phyloP scores from a whole-genome alignment of 2,797 vertebrate species.

The Hydrocynus forskahlii region DNA sequence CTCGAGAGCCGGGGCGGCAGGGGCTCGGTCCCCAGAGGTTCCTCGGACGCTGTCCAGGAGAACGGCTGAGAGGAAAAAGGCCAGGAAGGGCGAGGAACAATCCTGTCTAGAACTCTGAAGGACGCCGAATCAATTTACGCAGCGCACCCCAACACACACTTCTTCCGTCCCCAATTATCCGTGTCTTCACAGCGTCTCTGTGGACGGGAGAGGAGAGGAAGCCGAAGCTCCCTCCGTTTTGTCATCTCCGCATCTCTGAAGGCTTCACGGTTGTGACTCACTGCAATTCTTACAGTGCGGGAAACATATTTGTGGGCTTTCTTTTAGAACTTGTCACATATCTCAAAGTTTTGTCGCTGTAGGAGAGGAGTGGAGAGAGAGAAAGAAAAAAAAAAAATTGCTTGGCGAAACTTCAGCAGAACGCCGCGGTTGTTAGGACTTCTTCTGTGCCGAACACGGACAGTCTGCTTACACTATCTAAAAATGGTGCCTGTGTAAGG shows the following conservation, averaged over 20 bases:
- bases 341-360: slow-evolving; percentile 7
- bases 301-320: slow-evolving; percentile 3
- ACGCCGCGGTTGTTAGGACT: slow-evolving; percentile 30
- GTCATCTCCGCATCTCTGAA: slow-evolving; percentile 1
- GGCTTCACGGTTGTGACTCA: slow-evolving; percentile 9
- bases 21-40: background rate
- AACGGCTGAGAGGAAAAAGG: slow-evolving; percentile 3
- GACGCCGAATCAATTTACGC: background rate
- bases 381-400: background rate
- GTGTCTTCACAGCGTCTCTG: background rate
- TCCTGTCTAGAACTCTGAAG: background rate
- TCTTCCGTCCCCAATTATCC: background rate
- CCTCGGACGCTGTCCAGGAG: slow-evolving; percentile 1
- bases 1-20: background rate
- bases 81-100: background rate
- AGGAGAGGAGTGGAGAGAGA: background rate
- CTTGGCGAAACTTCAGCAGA: background rate
- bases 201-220: background rate
- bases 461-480: slow-evolving; percentile 37
- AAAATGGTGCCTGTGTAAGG: slow-evolving; percentile 11
- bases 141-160: background rate
- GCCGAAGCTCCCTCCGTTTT: slow-evolving; percentile 3
- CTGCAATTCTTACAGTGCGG: background rate
- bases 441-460: slow-evolving; percentile 7
- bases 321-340: background rate